Conservation (phyloP, 53 echinoderm and acorn worm species). For the Antedon mediterranea region DNA sequence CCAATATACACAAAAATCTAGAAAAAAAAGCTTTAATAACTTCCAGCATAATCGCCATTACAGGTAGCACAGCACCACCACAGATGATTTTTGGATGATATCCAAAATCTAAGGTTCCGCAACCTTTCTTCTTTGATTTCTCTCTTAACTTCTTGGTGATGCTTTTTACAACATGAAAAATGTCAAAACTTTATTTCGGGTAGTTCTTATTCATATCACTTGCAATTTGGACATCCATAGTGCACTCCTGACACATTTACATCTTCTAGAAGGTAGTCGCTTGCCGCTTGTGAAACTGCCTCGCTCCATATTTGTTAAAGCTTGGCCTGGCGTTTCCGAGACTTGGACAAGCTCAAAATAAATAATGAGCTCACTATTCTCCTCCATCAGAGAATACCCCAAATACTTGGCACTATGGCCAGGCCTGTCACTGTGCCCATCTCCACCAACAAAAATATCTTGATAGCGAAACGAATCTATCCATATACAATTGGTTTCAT, state of each 20-base stretch:
- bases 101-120: conserved; percentile 12
- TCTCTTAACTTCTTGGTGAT: conserved; percentile 11
- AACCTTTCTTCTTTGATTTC: conserved; percentile 4
- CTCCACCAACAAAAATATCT: conserved; percentile 7
- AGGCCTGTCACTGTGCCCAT: conserved; percentile 28
- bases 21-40: neutral
- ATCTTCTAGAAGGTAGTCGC: neutral
- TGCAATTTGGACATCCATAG: conserved; percentile 6
- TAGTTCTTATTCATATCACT: conserved; percentile 3
- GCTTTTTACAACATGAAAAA: conserved; percentile 22
- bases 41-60: neutral
- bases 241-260: neutral
- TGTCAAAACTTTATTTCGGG: neutral
- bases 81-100: conserved; percentile 17
- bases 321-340: conserved; percentile 1
- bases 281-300: conserved; percentile 1
- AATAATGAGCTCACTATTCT: conserved; percentile 1
- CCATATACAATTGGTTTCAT: neutral
- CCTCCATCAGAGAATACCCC: conserved; percentile 18
- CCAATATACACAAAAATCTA: no score
- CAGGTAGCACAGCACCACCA: conserved; percentile 27
- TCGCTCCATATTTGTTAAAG: conserved; percentile 12
- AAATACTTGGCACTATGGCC: conserved; percentile 28
- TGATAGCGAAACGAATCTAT: conserved; percentile 4
- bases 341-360: conserved; percentile 24